These are phyloP conservation scores for Chymomyza amoena DNA, from an alignment of 2,888 invertebrate species.

Conservation along the genomic window DNA sequence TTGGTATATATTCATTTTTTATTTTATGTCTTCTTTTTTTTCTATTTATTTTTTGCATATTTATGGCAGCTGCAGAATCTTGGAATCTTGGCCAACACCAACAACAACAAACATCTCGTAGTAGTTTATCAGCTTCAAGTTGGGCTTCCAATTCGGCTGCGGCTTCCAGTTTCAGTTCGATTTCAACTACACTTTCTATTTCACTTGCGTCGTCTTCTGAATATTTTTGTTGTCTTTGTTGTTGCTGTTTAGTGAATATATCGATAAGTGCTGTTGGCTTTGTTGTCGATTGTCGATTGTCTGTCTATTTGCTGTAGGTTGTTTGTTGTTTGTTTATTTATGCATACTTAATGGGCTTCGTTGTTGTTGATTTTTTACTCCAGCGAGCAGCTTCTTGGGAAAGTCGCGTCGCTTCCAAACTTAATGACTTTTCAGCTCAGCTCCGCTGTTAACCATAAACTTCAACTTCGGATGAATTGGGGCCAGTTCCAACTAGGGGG, in stretches of 20 bases:
- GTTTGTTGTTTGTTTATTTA: conserved; percentile 9
- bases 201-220: conserved; percentile 38
- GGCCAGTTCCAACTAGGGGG: neutral
- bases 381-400: neutral
- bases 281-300: conserved; percentile 8
- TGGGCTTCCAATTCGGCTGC: neutral
- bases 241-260: neutral
- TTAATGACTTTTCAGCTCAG: neutral
- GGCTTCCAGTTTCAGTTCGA: neutral
- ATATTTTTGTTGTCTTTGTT: conserved; percentile 12
- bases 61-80: conserved; percentile 32
- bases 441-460: neutral
- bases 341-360: conserved; percentile 39
- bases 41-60: conserved; percentile 18
- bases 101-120: neutral
- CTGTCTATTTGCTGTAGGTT: conserved; percentile 7
- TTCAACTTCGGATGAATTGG: neutral
- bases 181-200: conserved; percentile 60
- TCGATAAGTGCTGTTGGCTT: conserved; percentile 5
- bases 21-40: too few species aligned
- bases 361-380: neutral
- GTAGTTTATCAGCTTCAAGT: neutral
- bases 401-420: neutral
- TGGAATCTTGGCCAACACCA: conserved; percentile 5
- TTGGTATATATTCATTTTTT: neutral